These are phyloP conservation scores for Unio delphinus DNA, from an alignment of 2,888 invertebrate species.

Conservation along the genomic window DNA sequence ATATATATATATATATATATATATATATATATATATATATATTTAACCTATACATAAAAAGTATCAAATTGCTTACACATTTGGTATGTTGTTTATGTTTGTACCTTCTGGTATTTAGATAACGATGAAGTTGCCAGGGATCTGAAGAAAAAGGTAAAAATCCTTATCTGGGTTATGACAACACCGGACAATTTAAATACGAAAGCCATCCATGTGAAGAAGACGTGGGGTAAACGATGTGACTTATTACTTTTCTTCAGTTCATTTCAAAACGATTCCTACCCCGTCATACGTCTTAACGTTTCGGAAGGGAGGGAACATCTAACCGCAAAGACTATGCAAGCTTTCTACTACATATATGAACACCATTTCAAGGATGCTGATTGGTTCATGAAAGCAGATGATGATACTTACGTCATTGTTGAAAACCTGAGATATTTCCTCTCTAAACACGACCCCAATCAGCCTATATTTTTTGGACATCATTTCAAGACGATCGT, in stretches of 20 bases:
- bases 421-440: slow-evolving; percentile 94
- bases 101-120: slow-evolving; percentile 25
- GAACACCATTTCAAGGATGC: slow-evolving; percentile 85
- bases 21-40: no score
- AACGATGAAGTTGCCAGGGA: slow-evolving; percentile 61
- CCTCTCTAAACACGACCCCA: slow-evolving; percentile 82
- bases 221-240: slow-evolving; percentile 93
- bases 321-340: slow-evolving; percentile 97
- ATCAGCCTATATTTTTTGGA: slow-evolving; percentile 85
- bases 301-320: slow-evolving; percentile 90
- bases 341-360: slow-evolving; percentile 90
- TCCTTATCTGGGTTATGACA: slow-evolving; percentile 98
- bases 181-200: slow-evolving; percentile 89
- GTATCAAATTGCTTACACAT: no score
- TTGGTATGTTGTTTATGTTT: no score
- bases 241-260: slow-evolving; percentile 72
- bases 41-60: no score
- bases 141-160: slow-evolving; percentile 83
- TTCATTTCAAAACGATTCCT: slow-evolving; percentile 76
- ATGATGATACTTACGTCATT: slow-evolving; percentile 97
- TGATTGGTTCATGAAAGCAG: slow-evolving; percentile 98
- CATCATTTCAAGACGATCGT: slow-evolving; percentile 49
- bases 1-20: no score
- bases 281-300: slow-evolving; percentile 84
- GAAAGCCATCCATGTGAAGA: slow-evolving; percentile 91